Conservation (phyloP, 2,113 vertebrate genomes). For the Pelodiscus sinensis region DNA sequence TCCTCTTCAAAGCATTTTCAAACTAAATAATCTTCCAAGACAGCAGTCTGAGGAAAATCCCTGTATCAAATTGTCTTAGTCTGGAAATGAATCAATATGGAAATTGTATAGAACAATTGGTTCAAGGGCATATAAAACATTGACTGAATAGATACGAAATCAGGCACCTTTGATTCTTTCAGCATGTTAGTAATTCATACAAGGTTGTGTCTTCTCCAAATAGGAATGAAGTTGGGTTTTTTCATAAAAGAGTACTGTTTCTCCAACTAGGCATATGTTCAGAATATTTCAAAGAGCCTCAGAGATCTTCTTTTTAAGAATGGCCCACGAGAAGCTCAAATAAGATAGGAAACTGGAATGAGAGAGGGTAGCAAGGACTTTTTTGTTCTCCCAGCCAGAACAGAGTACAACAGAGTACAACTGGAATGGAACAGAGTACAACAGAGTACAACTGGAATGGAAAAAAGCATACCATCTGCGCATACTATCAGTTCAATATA, state of each 20-base stretch:
- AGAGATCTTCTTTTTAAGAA: background rate
- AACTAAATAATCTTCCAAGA: background rate
- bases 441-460: background rate
- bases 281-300: background rate
- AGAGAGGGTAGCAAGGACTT: background rate
- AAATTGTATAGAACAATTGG: background rate
- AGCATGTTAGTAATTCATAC: background rate
- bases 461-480: background rate
- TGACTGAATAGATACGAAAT: background rate
- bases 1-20: background rate
- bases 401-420: background rate
- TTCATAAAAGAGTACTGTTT: background rate
- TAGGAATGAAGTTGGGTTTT: background rate
- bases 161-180: background rate
- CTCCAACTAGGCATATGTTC: background rate
- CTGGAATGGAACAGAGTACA: background rate
- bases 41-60: background rate
- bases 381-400: background rate
- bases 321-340: background rate
- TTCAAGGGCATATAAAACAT: background rate
- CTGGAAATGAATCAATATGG: background rate
- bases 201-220: background rate
- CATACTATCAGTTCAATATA: background rate
- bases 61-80: background rate
- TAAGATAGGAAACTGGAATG: background rate